phyloP scores from a whole-genome alignment of 2,113 vertebrate species.

The Macquaria australasica region DNA sequence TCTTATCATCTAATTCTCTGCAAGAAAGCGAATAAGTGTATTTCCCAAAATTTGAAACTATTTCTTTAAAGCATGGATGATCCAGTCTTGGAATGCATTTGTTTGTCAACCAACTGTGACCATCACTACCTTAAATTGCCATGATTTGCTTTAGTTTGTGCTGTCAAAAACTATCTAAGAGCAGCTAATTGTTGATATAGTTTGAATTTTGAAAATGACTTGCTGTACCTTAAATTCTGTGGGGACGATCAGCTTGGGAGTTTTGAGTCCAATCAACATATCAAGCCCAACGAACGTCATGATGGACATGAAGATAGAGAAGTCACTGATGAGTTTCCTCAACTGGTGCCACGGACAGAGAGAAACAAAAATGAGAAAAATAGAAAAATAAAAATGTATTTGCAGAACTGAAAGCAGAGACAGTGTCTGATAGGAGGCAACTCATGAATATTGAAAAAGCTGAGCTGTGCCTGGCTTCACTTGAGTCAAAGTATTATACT shows the following conservation, averaged over 20 bases:
- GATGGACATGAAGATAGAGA: conserved; percentile 97
- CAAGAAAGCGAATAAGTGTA: neutral
- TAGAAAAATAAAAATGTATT: neutral
- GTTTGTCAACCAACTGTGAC: neutral
- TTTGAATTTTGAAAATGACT: neutral
- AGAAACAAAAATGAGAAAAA: neutral
- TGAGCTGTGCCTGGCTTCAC: neutral
- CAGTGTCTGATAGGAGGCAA: neutral
- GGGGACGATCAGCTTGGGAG: conserved; percentile 94
- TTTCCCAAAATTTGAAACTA: neutral
- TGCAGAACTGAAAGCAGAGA: conserved; percentile 1
- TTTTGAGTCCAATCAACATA: conserved; percentile 91
- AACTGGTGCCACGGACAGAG: conserved; percentile 80
- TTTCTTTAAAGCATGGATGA: neutral
- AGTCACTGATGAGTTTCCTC: conserved; percentile 95
- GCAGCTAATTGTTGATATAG: neutral
- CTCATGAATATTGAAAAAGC: conserved; percentile 11
- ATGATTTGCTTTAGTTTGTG: neutral
- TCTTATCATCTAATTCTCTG: neutral
- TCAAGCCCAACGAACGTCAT: conserved; percentile 94
- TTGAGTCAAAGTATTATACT: neutral
- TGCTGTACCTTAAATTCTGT: conserved; percentile 89
- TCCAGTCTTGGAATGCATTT: neutral
- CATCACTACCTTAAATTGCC: neutral
- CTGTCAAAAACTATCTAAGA: neutral